These are phyloP conservation scores for Danio kyathit DNA, from an alignment of 2,797 vertebrate species.

Conservation along the genomic window DNA sequence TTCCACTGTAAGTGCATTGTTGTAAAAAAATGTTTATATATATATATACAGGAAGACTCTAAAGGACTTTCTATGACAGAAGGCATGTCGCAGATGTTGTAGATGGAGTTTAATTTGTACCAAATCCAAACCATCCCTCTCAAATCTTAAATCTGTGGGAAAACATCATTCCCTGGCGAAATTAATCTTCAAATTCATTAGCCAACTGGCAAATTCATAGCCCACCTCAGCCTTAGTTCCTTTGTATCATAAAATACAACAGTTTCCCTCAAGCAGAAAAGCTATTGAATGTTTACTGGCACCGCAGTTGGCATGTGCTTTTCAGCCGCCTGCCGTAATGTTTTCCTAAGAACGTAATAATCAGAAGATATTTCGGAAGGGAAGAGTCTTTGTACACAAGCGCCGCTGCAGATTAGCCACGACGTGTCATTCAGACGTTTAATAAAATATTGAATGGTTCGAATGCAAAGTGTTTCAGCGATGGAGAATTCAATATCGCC, in stretches of 20 bases:
- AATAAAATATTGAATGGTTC: slow-evolving; percentile 38
- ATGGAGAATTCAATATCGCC: slow-evolving; percentile 34
- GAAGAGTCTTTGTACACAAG: slow-evolving; percentile 7
- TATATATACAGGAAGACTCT: too few species aligned
- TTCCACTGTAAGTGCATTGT: background rate
- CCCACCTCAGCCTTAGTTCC: background rate
- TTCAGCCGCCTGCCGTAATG: slow-evolving; percentile 1
- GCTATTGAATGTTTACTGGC: slow-evolving; percentile 22
- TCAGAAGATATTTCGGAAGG: slow-evolving; percentile 6
- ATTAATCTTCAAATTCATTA: background rate
- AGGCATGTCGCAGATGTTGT: slow-evolving; percentile 5
- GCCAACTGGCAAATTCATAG: background rate
- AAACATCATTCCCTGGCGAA: background rate
- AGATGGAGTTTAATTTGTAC: background rate
- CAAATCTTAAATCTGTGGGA: slow-evolving; percentile 5
- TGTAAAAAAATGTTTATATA: too few species aligned
- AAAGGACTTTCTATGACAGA: background rate
- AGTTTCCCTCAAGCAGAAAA: slow-evolving; percentile 29
- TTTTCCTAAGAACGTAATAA: slow-evolving; percentile 30
- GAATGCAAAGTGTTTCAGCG: slow-evolving; percentile 34
- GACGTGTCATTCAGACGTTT: slow-evolving; percentile 17
- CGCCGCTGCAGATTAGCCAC: slow-evolving; percentile 19
- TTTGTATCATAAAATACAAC: background rate
- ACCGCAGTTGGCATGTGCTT: background rate
- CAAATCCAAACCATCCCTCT: slow-evolving; percentile 5